Base-by-base conservation (phyloP, 2,113 vertebrate species). In the Brienomyrus longianalis region DNA sequence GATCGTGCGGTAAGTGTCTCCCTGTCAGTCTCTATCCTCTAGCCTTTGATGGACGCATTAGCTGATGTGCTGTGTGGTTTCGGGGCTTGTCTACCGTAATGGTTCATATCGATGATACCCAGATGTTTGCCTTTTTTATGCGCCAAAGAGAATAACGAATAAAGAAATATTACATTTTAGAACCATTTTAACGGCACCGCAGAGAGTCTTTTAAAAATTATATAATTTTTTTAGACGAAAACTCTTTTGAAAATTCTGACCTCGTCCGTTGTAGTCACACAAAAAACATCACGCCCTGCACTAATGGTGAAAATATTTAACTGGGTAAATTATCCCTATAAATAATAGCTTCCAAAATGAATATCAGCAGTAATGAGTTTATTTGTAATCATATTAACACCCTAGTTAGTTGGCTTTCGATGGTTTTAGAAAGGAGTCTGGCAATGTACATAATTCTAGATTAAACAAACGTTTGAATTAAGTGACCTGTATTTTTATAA, bases 31-130 rank as follows among this genome's bases (percentile, higher is more conserved):
- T 80, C 74, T 77, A 4, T 80, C 35, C 17, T 80, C 74, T 7
- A 43, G 31, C 35, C 0, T 19, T 80, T 80, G 74, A 80, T 19
- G 31, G 74, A 80, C 15, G 27, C 13, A 77, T 77, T 35, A 77
- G 70, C 70, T 77, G 39, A 77, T 35, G 74, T 43, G 74, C 35
- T 19, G 35, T 80, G 74, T 80, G 74, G 35, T 80, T 80, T 80
- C 15, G 35, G 74, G 35, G 15, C 35, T 43, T 19, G 35, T 35
- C 74, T 19, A 80, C 74, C 31, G 74, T 80, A 80, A 80, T 80
- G 74, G 31, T 80, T 80, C 74, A 80, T 80, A 80, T 80, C 35
- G 74, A 80, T 80, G 31, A 80, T 80, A 43, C 74, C 74, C 74
- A 80, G 74, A 80, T 80, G 74, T 77, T 77, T 80, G 74, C 43